Base-by-base conservation (phyloP, 92 coral and sea anemone genomes). In the Palythoa grandiflora region DNA sequence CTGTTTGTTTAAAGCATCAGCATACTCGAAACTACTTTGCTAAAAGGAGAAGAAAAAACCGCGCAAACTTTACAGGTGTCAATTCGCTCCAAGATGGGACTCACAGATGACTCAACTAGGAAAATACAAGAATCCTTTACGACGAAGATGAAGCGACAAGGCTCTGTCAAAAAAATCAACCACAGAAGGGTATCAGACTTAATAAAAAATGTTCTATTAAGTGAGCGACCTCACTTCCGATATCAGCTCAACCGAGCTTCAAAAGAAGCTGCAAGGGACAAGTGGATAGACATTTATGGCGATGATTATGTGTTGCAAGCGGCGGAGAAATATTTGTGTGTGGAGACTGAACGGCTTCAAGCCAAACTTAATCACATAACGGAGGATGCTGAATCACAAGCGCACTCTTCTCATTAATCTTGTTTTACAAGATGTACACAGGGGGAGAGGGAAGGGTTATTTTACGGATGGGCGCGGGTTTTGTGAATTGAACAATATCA, bases 41-140 rank as follows among this genome's bases (percentile, higher is more conserved):
- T 91, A 28, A 96, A 95, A 71, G 99, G 98, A n/a, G 98, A 96
- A 57, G 99, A 96, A 78, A 96, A 95, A 81, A 96, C 95, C 21
- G 79, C 83, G 15, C 68, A 77, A 77, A 77, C 65, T 8, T 11
- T 77, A 53, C 65, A 77, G 35, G 83, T 77, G 60, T 96, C 99
- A 60, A 96, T 96, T 83, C 92, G 96, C 28, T 96, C 98, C 77
- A 96, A 93, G 71, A 95, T 96, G 98, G 96, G 96, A 37, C 88
- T 92, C 76, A 92, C 95, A 2, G 99, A 96, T 66, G 98, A 93
- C 65, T 95, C 94, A 51, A 95, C 99, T 10, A 88, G 93, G 47
- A 92, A 91, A 79, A 90, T 89, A 66, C 98, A 93, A 88, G 99
- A 97, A 83, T 87, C 94, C 53, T 85, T 94, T 39, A 87, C 93